These are phyloP conservation scores for Argyra leucocephala DNA, from an alignment of 2,888 invertebrate species.

Conservation along the genomic window DNA sequence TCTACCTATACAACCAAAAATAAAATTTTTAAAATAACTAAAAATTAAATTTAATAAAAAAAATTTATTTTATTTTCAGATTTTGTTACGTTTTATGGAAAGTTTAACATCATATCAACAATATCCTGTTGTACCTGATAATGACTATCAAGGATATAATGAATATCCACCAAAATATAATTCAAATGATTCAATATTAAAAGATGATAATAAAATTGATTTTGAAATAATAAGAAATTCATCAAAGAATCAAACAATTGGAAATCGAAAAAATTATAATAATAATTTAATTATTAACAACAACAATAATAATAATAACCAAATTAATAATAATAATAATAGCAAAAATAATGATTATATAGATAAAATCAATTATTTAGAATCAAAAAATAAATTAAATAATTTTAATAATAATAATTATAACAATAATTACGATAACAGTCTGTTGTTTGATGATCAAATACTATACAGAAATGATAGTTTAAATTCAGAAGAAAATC, in stretches of 20 bases:
- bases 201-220: conserved; percentile 4
- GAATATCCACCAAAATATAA: background rate
- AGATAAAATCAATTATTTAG: background rate
- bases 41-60: too few species aligned
- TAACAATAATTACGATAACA: background rate
- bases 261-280: background rate
- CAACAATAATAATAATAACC: background rate
- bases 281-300: background rate
- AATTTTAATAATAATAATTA: background rate
- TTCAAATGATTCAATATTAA: conserved; percentile 6
- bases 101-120: conserved; percentile 5
- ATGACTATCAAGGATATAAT: background rate
- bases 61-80: background rate
- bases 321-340: background rate
- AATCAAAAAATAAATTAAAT: background rate
- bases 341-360: background rate
- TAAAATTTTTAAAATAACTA: too few species aligned
- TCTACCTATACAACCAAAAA: too few species aligned
- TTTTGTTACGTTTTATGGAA: background rate
- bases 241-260: background rate
- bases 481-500: conserved; percentile 1
- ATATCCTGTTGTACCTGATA: background rate
- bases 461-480: background rate
- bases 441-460: background rate
- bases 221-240: background rate